Conservation (phyloP, 2,113 vertebrate species). For the Origma solitaria region DNA sequence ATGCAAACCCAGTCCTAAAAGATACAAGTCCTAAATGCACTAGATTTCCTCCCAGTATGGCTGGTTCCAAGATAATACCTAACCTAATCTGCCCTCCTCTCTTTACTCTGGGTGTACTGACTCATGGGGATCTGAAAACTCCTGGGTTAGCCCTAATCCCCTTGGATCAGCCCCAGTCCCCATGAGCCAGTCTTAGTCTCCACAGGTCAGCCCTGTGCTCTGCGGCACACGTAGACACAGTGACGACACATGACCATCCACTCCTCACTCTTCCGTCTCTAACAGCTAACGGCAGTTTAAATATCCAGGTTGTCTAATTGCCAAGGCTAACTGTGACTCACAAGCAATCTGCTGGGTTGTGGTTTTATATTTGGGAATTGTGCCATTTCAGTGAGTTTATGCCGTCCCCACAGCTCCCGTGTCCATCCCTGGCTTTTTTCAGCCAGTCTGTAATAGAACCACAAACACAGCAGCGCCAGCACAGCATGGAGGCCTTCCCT, state of each 20-base stretch:
- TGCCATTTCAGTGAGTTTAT: neutral
- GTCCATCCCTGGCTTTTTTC: neutral
- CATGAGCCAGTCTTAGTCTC: rapidly evolving
- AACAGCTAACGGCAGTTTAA: neutral
- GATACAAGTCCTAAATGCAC: neutral
- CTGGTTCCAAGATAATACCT: neutral
- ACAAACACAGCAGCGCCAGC: neutral
- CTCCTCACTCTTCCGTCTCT: neutral
- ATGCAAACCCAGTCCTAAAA: neutral
- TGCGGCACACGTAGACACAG: rapidly evolving
- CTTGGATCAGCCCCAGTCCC: rapidly evolving
- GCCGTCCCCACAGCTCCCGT: rapidly evolving
- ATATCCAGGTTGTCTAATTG: neutral
- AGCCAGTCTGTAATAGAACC: neutral
- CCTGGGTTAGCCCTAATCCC: neutral
- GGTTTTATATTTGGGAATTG: neutral
- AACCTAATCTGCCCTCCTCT: neutral
- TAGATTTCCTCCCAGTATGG: neutral
- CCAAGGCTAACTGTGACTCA: conserved; percentile 12
- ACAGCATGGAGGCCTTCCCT: neutral
- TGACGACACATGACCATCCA: neutral
- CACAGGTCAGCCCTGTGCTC: neutral
- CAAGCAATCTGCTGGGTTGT: neutral
- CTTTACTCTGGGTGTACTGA: neutral
- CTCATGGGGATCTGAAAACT: neutral